These are phyloP conservation scores for Tragulus kanchil DNA, from an alignment of 2,113 vertebrate species.

Conservation along the genomic window DNA sequence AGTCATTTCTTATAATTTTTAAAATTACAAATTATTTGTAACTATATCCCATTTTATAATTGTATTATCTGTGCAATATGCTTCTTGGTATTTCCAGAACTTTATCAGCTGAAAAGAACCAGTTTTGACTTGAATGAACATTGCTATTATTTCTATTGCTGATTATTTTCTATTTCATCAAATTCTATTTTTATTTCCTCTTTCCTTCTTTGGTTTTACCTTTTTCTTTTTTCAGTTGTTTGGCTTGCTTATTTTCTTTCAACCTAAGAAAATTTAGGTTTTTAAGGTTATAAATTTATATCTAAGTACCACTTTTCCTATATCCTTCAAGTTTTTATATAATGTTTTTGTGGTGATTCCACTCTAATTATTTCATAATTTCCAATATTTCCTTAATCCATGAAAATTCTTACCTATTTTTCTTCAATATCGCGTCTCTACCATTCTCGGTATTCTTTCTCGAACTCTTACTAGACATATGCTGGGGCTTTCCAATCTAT, in stretches of 20 bases:
- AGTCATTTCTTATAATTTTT: background rate
- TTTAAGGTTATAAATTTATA: background rate
- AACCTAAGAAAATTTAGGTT: background rate
- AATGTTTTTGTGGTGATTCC: background rate
- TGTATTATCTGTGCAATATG: background rate
- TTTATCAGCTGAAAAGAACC: background rate
- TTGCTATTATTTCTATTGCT: background rate
- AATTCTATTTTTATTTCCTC: slow-evolving; percentile 31
- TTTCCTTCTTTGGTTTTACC: slow-evolving; percentile 32
- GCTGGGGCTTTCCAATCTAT: background rate
- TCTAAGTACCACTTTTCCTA: background rate
- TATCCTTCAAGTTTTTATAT: background rate
- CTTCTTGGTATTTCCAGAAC: slow-evolving; percentile 32
- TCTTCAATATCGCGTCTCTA: background rate
- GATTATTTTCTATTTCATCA: background rate
- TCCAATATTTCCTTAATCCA: background rate
- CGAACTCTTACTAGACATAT: background rate
- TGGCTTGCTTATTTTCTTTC: slow-evolving; percentile 38
- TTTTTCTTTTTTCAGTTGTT: background rate
- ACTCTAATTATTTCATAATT: background rate
- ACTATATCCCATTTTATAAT: background rate
- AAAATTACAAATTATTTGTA: slow-evolving; percentile 9
- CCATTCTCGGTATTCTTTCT: background rate
- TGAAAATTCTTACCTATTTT: slow-evolving; percentile 10
- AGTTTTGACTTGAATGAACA: slow-evolving; percentile 19